phyloP scores from a whole-genome alignment of 2,797 vertebrate genomes.

The Linurgus olivaceus region DNA sequence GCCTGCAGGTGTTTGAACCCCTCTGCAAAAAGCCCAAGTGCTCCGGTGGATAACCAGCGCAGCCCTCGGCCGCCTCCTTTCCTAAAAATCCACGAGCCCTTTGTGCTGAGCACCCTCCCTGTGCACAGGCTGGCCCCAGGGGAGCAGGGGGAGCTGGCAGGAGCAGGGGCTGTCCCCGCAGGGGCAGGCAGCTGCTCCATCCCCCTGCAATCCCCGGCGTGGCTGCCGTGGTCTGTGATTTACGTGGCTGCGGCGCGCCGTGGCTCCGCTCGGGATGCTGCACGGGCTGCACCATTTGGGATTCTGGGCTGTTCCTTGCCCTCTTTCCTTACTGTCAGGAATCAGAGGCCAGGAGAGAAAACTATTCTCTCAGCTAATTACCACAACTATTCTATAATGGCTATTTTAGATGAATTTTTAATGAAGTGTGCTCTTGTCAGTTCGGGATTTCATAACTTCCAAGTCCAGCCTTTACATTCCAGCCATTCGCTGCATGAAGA shows the following conservation, averaged over 20 bases:
- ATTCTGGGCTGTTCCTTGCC: slow-evolving; percentile 15
- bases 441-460: slow-evolving; percentile 26
- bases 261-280: neutral
- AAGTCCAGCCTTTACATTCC: neutral
- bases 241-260: neutral
- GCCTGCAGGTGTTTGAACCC: neutral
- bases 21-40: neutral
- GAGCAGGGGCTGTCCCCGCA: rapidly evolving
- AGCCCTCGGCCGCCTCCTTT: rapidly evolving
- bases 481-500: neutral
- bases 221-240: neutral
- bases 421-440: slow-evolving; percentile 21
- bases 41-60: rapidly evolving
- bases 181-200: neutral
- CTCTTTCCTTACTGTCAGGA: slow-evolving; percentile 53
- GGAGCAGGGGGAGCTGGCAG: neutral
- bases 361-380: slow-evolving; percentile 67
- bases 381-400: slow-evolving; percentile 46
- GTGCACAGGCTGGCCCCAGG: neutral
- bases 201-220: neutral
- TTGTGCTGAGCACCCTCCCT: rapidly evolving
- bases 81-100: rapidly evolving
- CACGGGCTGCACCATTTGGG: neutral
- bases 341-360: slow-evolving; percentile 46
- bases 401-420: slow-evolving; percentile 68